Evolutionary conservation across 1,140 invertebrate species (phyloP), one percentile per base, ranked within the genome.

Genomic region (Zeugodacus cucurbitae): DNA sequence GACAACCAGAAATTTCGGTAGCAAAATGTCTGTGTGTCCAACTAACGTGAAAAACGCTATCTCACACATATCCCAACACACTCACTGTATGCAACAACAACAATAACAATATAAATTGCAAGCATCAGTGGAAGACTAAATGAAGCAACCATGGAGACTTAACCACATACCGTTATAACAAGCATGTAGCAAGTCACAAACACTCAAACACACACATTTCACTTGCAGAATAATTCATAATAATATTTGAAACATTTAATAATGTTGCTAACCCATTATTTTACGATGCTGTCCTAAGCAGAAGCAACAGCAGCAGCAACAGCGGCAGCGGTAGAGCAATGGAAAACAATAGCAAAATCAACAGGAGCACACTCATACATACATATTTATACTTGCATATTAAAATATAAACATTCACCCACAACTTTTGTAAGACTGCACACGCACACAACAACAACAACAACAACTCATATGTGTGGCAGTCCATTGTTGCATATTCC

Each of bases 261-360:
- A 82, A 82, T 82, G 74, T 82, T 82, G 41, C 74, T 82, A 82
- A 82, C 74, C 74, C 74, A n/a, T 82, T 82, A 82, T 82, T 82
- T 82, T 82, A 82, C n/a, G 41, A 82, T 82, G 74, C 22, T 82
- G 44, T 82, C 74, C 44, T 48, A 54, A 48, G 74, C 74, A 82
- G 26, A 17, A 29, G 11, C 74, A 48, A n/a, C 64, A 20, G 64
- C 58, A 62, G 58, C 22, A 62, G 14, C 48, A 7, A 54, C 14
- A 54, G 48, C 6, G 14, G 48, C 6, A 54, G 48, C 48, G n/a
- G 58, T 62, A 5, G 32, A 37, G 64, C 64, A 70, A 34, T 11
- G 32, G 17, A 29, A 70, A 70, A 70, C 26, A 32, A 70, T 11
- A 37, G 32, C 10, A 26, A 70, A 70, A 70, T 34, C 26, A 70